These are phyloP conservation scores for Atherinomorus stipes DNA, from an alignment of 2,113 vertebrate genomes.

Conservation along the genomic window DNA sequence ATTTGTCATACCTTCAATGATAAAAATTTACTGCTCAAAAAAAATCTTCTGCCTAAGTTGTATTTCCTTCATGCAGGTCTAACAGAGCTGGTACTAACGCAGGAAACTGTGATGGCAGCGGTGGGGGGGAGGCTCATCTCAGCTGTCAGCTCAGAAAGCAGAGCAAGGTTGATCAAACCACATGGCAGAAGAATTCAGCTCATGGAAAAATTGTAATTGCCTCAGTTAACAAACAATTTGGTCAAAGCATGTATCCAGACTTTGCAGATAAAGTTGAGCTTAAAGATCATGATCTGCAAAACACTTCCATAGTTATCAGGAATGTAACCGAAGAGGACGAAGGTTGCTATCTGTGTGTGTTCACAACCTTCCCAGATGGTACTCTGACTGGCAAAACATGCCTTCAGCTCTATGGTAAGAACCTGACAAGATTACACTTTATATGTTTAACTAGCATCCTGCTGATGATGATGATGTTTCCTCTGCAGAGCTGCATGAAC, in stretches of 20 bases:
- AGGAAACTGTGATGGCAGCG: conserved; percentile 12
- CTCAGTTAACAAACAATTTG: not conserved
- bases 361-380: conserved; percentile 43
- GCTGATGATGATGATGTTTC: not conserved
- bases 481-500: conserved; percentile 55
- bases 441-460: not conserved
- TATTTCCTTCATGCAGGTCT: conserved; percentile 13
- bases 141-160: conserved; percentile 32
- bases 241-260: not conserved
- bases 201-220: not conserved
- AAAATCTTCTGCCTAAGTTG: not conserved
- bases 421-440: not conserved
- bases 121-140: conserved; percentile 25
- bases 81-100: not conserved
- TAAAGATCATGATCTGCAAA: not conserved
- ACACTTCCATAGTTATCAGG: conserved; percentile 46
- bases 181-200: conserved; percentile 48
- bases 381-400: conserved; percentile 7
- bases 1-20: too few relatives aligned
- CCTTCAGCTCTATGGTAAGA: conserved; percentile 56
- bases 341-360: conserved; percentile 58
- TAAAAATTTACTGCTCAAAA: too few relatives aligned
- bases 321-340: conserved; percentile 38
- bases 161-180: conserved; percentile 52
- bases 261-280: conserved; percentile 28